Percentiles rank a stretch among this genome's conserved stretches.
phyloP scores from a whole-genome alignment of 2,113 vertebrate genomes.

The Aegotheles bennettii region DNA sequence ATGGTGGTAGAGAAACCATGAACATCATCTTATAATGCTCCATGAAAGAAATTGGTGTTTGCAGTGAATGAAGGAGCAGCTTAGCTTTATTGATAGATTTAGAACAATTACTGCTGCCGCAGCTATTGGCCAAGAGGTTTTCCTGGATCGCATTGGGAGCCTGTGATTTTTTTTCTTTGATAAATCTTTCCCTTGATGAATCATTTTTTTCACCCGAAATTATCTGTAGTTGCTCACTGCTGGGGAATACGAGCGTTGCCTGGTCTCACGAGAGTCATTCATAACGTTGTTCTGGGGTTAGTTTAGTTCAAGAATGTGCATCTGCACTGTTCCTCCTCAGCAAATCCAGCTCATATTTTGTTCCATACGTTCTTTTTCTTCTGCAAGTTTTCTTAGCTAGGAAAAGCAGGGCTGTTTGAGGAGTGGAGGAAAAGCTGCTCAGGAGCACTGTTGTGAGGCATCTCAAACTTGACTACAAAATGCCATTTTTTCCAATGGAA shows the following conservation, averaged over 20 bases:
- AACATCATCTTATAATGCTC: conserved; percentile 70
- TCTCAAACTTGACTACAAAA: background rate
- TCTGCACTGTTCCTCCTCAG: background rate
- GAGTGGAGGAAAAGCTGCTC: background rate
- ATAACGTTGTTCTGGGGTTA: background rate
- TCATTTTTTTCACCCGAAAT: background rate
- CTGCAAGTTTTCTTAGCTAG: background rate
- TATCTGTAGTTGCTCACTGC: background rate
- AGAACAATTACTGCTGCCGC: conserved; percentile 69
- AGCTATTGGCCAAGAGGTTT: conserved; percentile 61
- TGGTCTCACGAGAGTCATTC: background rate
- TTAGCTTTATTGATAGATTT: conserved; percentile 71
- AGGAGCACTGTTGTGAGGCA: background rate
- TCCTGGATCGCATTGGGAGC: conserved; percentile 26
- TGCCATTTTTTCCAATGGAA: background rate
- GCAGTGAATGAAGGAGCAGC: conserved; percentile 70
- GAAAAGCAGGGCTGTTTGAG: background rate
- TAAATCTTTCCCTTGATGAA: conserved; percentile 31
- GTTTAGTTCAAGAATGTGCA: background rate
- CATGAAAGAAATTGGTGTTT: conserved; percentile 72
- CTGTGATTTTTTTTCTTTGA: background rate
- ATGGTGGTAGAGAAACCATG: conserved; percentile 67
- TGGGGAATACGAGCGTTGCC: background rate
- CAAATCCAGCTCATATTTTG: background rate
- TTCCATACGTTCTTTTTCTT: background rate